Evolutionary conservation across 2,113 vertebrate genomes (phyloP), one percentile per base, ranked within the genome.

Genomic region (Himantopus leucocephalus): DNA sequence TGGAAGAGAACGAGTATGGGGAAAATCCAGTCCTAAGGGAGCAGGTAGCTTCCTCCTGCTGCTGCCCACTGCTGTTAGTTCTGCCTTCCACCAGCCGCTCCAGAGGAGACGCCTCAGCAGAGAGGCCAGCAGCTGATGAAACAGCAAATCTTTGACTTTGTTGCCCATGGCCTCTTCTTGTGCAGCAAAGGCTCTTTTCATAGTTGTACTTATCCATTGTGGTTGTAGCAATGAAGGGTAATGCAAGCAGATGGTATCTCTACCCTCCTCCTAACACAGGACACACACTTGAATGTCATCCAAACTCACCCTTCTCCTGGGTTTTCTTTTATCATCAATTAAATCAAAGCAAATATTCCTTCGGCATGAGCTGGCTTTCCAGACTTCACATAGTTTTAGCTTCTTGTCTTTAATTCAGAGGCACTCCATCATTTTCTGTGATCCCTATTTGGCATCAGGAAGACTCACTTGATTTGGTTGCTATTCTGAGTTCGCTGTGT

Each of bases 241-340:
- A 91, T 87, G 84, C 53, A 96, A 96, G 76, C 97, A 97, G 97
- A 97, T 95, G 96, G 91, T 95, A 88, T 92, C 67, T 96, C 81
- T 95, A 97, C 92, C 81, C 96, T 97, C 94, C 94, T 95, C 94
- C 95, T 90, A 95, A 94, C 87, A 66, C 50, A 97, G 95, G 95
- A 96, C 95, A 76, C 67, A 76, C 84, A 95, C 84, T 95, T 97
- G 97, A 97, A 97, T 97, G 95, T 96, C 95, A 96, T 97, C 97
- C 94, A 94, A 92, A 80, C 96, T 94, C 82, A 96, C 91, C 81
- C 27, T 97, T 95, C 95, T 95, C 90, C 75, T 90, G 93, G 84
- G 81, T 93, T 96, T 97, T 95, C 92, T 92, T 95, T 97, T 96
- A 92, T 90, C 95, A 95, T 97, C 94, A 95, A 95, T 97, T 97